These are phyloP conservation scores for Anolis apletophallus DNA, from an alignment of 2,797 vertebrate genomes.

Conservation along the genomic window DNA sequence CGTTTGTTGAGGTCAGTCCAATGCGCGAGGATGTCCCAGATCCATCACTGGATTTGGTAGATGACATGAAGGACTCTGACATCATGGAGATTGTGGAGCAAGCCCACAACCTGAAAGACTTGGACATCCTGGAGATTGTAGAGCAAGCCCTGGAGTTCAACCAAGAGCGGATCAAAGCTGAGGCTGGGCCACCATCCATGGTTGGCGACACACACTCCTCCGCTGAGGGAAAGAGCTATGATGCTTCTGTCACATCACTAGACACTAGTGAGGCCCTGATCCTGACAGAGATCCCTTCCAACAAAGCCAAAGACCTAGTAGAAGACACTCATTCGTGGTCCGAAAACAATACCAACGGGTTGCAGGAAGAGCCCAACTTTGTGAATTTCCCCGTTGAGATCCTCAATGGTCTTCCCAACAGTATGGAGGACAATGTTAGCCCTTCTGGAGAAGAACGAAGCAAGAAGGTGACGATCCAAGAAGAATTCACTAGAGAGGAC, in stretches of 20 bases:
- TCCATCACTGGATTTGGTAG: accelerated
- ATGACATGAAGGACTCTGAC: background rate
- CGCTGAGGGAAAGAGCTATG: accelerated
- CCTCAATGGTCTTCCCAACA: background rate
- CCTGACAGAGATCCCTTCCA: background rate
- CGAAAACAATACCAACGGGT: background rate
- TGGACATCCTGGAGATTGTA: slow-evolving; percentile 59
- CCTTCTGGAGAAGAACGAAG: background rate
- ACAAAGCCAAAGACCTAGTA: background rate
- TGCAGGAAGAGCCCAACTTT: slow-evolving; percentile 37
- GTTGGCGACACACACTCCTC: accelerated
- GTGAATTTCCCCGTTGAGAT: slow-evolving; percentile 45
- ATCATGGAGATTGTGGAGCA: slow-evolving; percentile 67
- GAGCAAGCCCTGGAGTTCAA: slow-evolving; percentile 70
- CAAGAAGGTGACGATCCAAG: background rate
- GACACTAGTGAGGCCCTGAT: accelerated
- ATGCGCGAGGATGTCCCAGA: accelerated
- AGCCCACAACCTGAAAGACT: slow-evolving; percentile 50
- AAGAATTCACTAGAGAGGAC: background rate
- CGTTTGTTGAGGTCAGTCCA: accelerated
- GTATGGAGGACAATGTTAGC: background rate
- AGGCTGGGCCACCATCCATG: background rate
- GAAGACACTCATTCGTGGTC: background rate
- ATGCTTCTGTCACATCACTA: accelerated
- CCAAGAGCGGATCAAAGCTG: slow-evolving; percentile 57